These are phyloP conservation scores for Pissodes strobi DNA, from an alignment of 1,140 invertebrate species.

Conservation along the genomic window DNA sequence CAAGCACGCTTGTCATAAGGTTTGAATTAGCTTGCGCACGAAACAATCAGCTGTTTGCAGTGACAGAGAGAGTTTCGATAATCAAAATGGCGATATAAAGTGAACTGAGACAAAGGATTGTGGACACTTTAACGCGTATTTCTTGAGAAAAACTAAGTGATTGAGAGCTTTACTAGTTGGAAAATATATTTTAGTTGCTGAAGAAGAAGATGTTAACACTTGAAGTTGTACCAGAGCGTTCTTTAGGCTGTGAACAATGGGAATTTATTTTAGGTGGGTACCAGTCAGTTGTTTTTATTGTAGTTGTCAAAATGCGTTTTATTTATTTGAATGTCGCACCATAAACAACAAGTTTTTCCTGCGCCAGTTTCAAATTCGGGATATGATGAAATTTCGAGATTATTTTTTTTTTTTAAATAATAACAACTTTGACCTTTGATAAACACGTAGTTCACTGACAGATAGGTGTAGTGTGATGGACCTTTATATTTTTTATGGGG, in stretches of 20 bases:
- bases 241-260: conserved; percentile 94
- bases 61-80: conserved; percentile 15
- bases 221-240: conserved; percentile 93
- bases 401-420: background rate
- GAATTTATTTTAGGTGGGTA: conserved; percentile 93
- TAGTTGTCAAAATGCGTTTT: conserved; percentile 22
- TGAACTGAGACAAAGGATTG: conserved; percentile 29
- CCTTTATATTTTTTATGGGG: background rate
- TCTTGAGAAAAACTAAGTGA: conserved; percentile 16
- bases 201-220: conserved; percentile 83
- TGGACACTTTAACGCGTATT: conserved; percentile 8
- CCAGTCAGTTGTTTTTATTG: background rate
- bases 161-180: background rate
- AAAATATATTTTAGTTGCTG: background rate
- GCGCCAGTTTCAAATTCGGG: too few species aligned
- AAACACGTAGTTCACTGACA: conserved; percentile 16
- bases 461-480: conserved; percentile 7
- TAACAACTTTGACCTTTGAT: conserved; percentile 15
- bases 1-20: background rate
- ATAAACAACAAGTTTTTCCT: background rate
- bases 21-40: background rate
- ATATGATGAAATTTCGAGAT: background rate
- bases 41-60: conserved; percentile 35
- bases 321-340: conserved; percentile 16
- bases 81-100: conserved; percentile 35